Evolutionary conservation across 2,113 vertebrate species (phyloP).

Genomic region (human (Homo sapiens)): DNA sequence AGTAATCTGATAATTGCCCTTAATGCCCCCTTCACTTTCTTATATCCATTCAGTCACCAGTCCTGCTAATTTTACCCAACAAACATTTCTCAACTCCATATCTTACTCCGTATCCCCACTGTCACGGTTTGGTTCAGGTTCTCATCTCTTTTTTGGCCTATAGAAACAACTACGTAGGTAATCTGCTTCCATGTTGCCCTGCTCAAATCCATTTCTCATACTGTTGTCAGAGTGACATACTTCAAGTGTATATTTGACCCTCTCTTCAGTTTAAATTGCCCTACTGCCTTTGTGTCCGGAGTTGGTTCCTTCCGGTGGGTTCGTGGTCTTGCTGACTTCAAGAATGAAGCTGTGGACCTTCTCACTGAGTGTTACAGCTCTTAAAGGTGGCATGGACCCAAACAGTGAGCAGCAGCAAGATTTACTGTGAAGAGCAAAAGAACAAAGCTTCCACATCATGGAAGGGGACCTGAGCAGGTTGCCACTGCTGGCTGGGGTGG

Average conservation of each 20-base stretch:
- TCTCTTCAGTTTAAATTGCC: neutral
- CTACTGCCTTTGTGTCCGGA: neutral
- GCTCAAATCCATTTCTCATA: neutral
- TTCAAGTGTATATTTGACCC: neutral
- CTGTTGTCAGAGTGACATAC: neutral
- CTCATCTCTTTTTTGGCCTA: neutral
- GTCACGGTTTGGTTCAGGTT: neutral
- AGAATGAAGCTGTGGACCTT: too few species aligned
- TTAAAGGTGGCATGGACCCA: too few species aligned
- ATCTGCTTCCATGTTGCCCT: neutral
- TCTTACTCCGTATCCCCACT: neutral
- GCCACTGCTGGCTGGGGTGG: too few species aligned
- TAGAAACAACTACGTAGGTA: neutral
- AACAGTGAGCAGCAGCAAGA: too few species aligned
- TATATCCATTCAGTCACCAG: neutral
- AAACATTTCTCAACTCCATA: neutral
- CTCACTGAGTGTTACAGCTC: too few species aligned
- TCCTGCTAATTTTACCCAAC: neutral
- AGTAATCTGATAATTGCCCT: neutral
- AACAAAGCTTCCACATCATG: too few species aligned
- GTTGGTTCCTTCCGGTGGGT: too few species aligned
- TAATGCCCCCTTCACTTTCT: neutral
- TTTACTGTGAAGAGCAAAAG: too few species aligned
- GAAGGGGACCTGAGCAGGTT: too few species aligned
- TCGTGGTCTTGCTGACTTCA: too few species aligned